Evolutionary conservation across 2,888 invertebrate genomes (phyloP).

Genomic region (Phortica okadai): DNA sequence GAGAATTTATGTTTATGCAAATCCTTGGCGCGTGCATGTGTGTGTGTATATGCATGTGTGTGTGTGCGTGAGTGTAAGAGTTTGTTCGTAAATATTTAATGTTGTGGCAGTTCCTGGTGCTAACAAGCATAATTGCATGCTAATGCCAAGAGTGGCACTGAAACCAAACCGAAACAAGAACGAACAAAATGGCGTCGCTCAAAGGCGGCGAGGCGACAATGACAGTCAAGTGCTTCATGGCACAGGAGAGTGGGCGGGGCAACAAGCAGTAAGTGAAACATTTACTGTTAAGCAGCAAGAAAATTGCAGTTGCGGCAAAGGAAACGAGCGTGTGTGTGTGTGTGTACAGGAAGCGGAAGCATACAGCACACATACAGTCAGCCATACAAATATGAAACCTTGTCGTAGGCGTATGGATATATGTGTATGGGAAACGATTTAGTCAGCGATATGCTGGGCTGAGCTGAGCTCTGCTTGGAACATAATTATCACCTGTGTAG

Average conservation of each 20-base stretch:
- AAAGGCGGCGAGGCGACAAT: not conserved
- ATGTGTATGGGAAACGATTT: not conserved
- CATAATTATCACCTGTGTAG: constrained; percentile 25
- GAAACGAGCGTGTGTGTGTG: constrained; percentile 12
- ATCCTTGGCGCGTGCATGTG: constrained; percentile 36
- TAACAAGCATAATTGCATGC: constrained; percentile 38
- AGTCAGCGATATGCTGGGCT: too few species aligned
- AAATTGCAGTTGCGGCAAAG: constrained; percentile 24
- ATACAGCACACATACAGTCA: constrained; percentile 3
- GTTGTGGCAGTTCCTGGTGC: constrained; percentile 37
- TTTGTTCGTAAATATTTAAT: constrained; percentile 30
- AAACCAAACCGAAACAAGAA: not conserved
- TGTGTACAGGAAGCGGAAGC: constrained; percentile 17
- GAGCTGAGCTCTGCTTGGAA: not conserved
- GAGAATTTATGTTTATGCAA: constrained; percentile 66
- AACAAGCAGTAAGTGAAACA: not conserved
- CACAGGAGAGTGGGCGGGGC: not conserved
- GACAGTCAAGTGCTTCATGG: not conserved
- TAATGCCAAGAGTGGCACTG: constrained; percentile 20
- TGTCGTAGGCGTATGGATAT: constrained; percentile 8
- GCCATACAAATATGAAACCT: not conserved
- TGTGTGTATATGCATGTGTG: not conserved
- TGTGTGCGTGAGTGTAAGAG: constrained; percentile 13
- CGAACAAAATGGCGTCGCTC: not conserved
- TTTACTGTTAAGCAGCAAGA: not conserved